Base-by-base conservation (phyloP, 2,113 vertebrate species). In the Microtus richardsoni region DNA sequence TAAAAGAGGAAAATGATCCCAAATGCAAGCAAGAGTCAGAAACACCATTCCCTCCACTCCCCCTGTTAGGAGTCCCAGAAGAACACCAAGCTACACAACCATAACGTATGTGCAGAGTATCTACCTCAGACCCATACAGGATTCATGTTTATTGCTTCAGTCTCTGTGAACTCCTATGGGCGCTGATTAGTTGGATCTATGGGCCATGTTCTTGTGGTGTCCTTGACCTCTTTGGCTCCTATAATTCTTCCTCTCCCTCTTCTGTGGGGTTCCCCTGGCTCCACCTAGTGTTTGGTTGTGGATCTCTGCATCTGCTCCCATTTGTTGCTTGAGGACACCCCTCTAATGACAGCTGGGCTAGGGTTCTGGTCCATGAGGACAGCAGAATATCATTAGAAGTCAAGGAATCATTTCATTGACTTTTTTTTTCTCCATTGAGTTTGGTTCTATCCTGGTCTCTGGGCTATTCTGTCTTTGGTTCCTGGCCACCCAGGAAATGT, bases 281-380 rank as follows among this genome's bases (percentile, higher is more conserved):
- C 17, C 36, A n/a, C 36, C 14, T 71, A 19, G 36, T 71, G 36
- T 71, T n/a, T 71, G 17, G 16, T 36, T 71, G 36, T n/a, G 68
- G 68, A 36, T n/a, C 36, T n/a, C 68, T 71, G 36, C 16, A 71
- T 71, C 36, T 71, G 3, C 33, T 71, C 36, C 33, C 7, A 71
- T 71, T 36, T n/a, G 36, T 71, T 71, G 6, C 68, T 70, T 6
- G 68, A 70, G 36, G 14, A 0, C 0, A 0, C 33, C 0, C 14
- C 36, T n/a, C 36, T 71, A 71, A 71, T n/a, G 17, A 71, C 7
- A n/a, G 19, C 16, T n/a, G 17, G 68, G 7, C 36, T n/a, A 71
- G 68, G 36, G 68, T 17, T n/a, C 36, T 6, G 1, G 66, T 70
- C 66, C 36, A 36, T 71, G 68, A n/a, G 2, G 17, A n/a, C 36